Base-by-base conservation (phyloP, 1,140 invertebrate species). In the Goniozus legneri region DNA sequence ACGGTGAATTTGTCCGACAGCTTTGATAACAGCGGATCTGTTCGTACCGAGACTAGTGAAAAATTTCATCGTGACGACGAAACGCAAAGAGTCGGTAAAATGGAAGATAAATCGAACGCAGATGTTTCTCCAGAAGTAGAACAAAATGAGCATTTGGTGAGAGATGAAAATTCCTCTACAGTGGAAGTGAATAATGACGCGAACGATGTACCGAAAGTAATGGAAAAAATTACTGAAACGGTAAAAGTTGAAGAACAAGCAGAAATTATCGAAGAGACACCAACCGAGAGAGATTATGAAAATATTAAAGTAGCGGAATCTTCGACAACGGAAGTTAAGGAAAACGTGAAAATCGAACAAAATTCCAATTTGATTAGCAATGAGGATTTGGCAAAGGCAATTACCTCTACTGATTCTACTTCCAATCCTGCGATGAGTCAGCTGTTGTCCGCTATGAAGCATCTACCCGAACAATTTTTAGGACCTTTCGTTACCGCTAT, bases 391-490 rank as follows among this genome's bases (percentile, higher is more conserved):
- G n/a, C n/a, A n/a, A n/a, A n/a, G n/a, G 8, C 24, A 49, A 32
- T 53, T 59, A 44, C 52, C 52, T 44, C 51, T 47, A 47, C 46
- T 14, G n/a, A n/a, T n/a, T n/a, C n/a, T n/a, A n/a, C n/a, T n/a
- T n/a, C n/a, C n/a, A n/a, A n/a, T n/a, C n/a, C n/a, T n/a, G 47
- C 69, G 14, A 57, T 74, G 18, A 61, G 73, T 6, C 60, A 69
- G 44, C 52, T 75, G 12, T 49, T 75, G 41, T 60, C 64, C 7
- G 65, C 64, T 0, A 60, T 73, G 50, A 74, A 58, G 56, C 68
- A 64, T 35, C 36, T 76, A 24, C 71, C 73, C 2, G 67, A 73
- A 38, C 67, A 73, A 49, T 50, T 76, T 27, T 39, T 73, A 8
- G 64, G 55, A 18, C 66, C 71, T 3, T 56, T 76, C 39, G 58